These are phyloP conservation scores for Globicephala melas DNA, from an alignment of 2,113 vertebrate species.

Conservation along the genomic window DNA sequence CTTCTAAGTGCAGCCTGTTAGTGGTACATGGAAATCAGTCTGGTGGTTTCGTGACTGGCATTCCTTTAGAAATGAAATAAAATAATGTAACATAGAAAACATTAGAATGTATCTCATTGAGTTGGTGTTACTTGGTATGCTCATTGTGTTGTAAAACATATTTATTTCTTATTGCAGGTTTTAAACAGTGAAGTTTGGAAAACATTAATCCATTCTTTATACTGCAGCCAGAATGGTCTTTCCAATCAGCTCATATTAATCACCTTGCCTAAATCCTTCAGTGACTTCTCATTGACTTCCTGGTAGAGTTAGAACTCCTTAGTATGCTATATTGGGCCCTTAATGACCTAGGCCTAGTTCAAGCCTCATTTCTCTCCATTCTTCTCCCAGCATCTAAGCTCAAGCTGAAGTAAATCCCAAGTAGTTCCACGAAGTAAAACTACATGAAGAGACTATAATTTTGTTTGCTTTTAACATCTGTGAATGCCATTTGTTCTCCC, in stretches of 20 bases:
- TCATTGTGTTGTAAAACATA: background rate
- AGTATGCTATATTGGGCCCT: background rate
- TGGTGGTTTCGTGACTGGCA: background rate
- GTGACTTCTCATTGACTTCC: background rate
- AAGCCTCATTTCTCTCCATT: background rate
- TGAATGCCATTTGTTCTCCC: background rate
- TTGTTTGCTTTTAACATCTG: background rate
- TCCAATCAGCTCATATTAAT: background rate
- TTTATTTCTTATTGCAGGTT: background rate
- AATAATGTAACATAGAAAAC: background rate
- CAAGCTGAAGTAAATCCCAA: background rate
- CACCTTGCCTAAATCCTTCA: background rate
- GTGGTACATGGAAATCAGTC: background rate
- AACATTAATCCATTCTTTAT: background rate
- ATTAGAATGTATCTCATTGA: background rate
- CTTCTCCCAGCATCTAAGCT: background rate
- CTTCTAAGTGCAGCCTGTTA: background rate
- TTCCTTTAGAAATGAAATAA: background rate
- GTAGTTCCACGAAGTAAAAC: background rate
- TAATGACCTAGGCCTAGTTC: background rate
- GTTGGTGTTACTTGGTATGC: background rate
- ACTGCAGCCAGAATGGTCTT: background rate
- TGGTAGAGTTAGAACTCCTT: background rate
- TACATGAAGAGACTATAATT: background rate
- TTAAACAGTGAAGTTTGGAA: background rate